Percentiles rank a stretch among this genome's conserved stretches.
Conservation (phyloP, 2,113 vertebrate species). For the Uria lomvia region DNA sequence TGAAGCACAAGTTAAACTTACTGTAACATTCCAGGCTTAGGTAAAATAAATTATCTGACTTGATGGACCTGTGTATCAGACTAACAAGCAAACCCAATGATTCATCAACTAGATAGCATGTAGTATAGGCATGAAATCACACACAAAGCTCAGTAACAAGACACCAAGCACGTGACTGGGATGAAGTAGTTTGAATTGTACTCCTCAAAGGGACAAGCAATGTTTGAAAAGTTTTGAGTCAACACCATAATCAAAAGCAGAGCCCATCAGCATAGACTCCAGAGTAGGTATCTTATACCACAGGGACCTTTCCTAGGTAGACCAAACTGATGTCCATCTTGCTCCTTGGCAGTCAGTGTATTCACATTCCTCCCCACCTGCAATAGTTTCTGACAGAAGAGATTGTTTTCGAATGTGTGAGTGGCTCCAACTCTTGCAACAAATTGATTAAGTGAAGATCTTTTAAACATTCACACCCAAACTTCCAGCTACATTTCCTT, state of each 20-base stretch:
- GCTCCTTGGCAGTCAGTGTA: neutral
- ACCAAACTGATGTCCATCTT: neutral
- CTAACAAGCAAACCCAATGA: neutral
- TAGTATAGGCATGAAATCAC: rapidly evolving
- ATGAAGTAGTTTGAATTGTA: neutral
- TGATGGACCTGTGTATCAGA: neutral
- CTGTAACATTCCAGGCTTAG: rapidly evolving
- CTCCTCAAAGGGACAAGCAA: neutral
- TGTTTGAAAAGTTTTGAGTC: neutral
- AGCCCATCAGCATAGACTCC: rapidly evolving
- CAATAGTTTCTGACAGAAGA: neutral
- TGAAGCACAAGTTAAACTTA: neutral
- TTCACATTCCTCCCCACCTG: neutral
- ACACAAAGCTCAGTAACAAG: neutral
- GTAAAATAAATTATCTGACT: neutral
- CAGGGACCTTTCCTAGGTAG: neutral
- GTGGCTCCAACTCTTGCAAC: neutral
- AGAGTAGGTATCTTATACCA: rapidly evolving
- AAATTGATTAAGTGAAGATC: neutral
- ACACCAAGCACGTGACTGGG: rapidly evolving
- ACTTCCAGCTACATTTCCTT: neutral
- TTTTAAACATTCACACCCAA: neutral
- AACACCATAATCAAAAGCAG: neutral
- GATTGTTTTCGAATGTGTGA: neutral
- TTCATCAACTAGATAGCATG: neutral